Percentiles rank a stretch among this genome's conserved stretches.
Evolutionary conservation across 2,113 vertebrate species (phyloP).

Genomic region (Oreamnos americanus): DNA sequence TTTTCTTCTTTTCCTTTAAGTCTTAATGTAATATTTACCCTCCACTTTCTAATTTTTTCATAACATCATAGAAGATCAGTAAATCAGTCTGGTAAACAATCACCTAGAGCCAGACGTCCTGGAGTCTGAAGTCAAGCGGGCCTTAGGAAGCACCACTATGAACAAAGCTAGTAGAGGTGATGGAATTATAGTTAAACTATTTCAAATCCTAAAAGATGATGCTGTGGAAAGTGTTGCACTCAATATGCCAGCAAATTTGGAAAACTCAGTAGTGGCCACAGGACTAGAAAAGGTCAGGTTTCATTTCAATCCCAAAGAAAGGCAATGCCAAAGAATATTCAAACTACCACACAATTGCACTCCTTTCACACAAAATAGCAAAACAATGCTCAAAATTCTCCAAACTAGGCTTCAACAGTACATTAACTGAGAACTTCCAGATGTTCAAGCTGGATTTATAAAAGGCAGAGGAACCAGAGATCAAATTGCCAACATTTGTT

Average conservation of each 20-base stretch:
- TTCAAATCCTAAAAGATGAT: neutral
- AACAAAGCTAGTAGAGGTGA: neutral
- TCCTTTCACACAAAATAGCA: neutral
- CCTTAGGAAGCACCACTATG: neutral
- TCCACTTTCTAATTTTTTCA: conserved; percentile 11
- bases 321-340: neutral
- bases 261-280: neutral
- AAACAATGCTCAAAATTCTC: neutral
- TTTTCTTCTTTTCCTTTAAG: neutral
- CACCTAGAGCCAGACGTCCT: neutral
- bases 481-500: neutral
- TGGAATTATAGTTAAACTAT: neutral
- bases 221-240: neutral
- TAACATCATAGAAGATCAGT: neutral
- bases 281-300: neutral
- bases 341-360: neutral
- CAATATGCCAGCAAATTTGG: neutral
- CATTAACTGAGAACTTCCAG: neutral
- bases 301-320: neutral
- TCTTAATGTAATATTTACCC: neutral
- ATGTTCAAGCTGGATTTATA: neutral
- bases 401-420: neutral
- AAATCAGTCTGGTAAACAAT: neutral
- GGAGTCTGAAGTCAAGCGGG: neutral
- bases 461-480: neutral